phyloP scores from a whole-genome alignment of 2,888 invertebrate species.

The Phalangium opilio region DNA sequence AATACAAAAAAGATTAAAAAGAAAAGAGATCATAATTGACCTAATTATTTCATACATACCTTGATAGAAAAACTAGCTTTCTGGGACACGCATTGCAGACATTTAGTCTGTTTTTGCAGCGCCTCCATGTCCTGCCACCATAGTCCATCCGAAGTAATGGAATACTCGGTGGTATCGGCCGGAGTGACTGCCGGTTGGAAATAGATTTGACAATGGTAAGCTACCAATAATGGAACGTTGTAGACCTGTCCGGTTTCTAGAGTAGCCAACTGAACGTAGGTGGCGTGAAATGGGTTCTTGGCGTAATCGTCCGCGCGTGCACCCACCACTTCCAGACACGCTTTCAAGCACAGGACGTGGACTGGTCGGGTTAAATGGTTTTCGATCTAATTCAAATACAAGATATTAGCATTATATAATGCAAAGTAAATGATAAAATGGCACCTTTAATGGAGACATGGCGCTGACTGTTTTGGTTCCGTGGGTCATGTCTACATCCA shows the following conservation, averaged over 20 bases:
- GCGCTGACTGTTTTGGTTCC: conserved; percentile 46
- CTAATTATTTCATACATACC: too few species aligned
- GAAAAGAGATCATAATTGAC: too few species aligned
- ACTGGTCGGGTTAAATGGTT: conserved; percentile 63
- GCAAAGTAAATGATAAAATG: conserved; percentile 2
- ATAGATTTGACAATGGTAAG: conserved; percentile 62
- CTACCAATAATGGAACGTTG: conserved; percentile 58
- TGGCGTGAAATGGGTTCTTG: conserved; percentile 58
- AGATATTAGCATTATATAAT: background rate
- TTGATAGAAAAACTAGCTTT: too few species aligned
- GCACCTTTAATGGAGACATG: conserved; percentile 57
- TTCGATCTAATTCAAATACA: conserved; percentile 38
- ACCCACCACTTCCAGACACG: conserved; percentile 47
- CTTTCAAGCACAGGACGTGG: conserved; percentile 56
- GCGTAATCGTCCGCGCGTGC: conserved; percentile 17
- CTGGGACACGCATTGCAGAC: conserved; percentile 41
- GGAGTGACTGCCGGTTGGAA: conserved; percentile 45
- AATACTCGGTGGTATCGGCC: conserved; percentile 8
- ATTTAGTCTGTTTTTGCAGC: conserved; percentile 46
- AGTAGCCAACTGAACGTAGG: conserved; percentile 47
- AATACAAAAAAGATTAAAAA: too few species aligned
- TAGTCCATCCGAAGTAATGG: conserved; percentile 41
- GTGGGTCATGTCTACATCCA: conserved; percentile 46
- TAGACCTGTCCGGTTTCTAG: conserved; percentile 57
- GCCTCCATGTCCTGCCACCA: conserved; percentile 63